Evolutionary conservation across 2,888 invertebrate species (phyloP).

Genomic region (Onthophagus sagittarius): DNA sequence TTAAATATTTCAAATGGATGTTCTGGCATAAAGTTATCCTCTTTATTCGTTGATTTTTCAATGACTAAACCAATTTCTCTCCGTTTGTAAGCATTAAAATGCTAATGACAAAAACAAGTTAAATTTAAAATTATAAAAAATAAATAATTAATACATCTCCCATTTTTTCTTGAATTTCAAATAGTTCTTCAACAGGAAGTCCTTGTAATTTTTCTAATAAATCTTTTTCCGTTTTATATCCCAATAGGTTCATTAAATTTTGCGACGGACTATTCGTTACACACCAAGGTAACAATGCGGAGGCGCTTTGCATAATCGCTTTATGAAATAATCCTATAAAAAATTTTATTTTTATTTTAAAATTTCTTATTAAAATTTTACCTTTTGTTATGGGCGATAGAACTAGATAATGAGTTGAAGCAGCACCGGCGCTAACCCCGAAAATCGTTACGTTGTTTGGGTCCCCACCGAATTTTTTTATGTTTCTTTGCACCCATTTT

Average conservation of each 20-base stretch:
- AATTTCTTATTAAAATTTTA: not conserved
- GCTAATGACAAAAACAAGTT: not conserved
- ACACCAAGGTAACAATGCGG: conserved; percentile 17
- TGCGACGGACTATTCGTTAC: not conserved
- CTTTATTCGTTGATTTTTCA: not conserved
- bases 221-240: conserved; percentile 13
- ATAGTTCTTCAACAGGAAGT: conserved; percentile 15
- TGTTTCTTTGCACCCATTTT: conserved; percentile 53
- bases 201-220: conserved; percentile 16
- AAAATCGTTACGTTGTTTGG: conserved; percentile 52
- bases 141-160: conserved; percentile 2
- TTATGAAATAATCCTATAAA: conserved; percentile 25
- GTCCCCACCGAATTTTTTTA: conserved; percentile 52
- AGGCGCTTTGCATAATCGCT: conserved; percentile 26
- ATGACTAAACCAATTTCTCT: not conserved
- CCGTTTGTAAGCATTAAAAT: not conserved
- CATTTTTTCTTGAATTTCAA: conserved; percentile 4
- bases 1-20: conserved; percentile 36
- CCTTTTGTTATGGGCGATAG: conserved; percentile 49
- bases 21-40: conserved; percentile 27
- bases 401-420: conserved; percentile 50
- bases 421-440: conserved; percentile 54
- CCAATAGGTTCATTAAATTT: conserved; percentile 9
- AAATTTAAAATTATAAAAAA: not conserved
- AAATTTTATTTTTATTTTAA: not conserved